Conservation (phyloP, 2,888 invertebrate species). For the Melieria crassipennis region DNA sequence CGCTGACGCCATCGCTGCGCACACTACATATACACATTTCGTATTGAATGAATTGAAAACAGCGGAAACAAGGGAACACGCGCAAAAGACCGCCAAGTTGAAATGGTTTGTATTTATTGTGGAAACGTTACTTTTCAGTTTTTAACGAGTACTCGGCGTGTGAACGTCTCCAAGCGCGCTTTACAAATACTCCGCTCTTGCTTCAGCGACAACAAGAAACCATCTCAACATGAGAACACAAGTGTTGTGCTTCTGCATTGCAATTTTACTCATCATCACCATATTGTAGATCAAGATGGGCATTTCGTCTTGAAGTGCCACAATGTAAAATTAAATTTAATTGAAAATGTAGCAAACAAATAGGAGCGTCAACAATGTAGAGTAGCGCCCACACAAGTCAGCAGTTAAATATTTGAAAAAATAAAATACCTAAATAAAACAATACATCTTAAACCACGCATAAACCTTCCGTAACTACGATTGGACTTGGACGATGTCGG, state of each 20-base stretch:
- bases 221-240: constrained; percentile 54
- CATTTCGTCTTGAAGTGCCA: constrained; percentile 11
- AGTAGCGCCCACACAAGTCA: background rate
- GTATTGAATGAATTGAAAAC: too few species aligned
- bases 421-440: constrained; percentile 14
- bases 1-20: constrained; percentile 3
- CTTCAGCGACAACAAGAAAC: constrained; percentile 12
- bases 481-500: constrained; percentile 1
- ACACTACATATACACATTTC: too few species aligned
- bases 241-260: constrained; percentile 55
- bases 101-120: constrained; percentile 32
- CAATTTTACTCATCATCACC: constrained; percentile 55
- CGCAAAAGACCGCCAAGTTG: constrained; percentile 1
- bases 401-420: background rate
- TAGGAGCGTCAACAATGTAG: too few species aligned
- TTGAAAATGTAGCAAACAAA: too few species aligned
- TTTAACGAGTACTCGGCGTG: constrained; percentile 47
- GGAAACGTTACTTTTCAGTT: constrained; percentile 47
- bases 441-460: background rate
- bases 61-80: background rate
- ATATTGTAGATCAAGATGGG: constrained; percentile 43
- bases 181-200: constrained; percentile 12
- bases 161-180: constrained; percentile 30
- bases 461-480: background rate
- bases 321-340: constrained; percentile 14